Base-by-base conservation (phyloP, 2,113 vertebrate genomes). In the Mugil cephalus region DNA sequence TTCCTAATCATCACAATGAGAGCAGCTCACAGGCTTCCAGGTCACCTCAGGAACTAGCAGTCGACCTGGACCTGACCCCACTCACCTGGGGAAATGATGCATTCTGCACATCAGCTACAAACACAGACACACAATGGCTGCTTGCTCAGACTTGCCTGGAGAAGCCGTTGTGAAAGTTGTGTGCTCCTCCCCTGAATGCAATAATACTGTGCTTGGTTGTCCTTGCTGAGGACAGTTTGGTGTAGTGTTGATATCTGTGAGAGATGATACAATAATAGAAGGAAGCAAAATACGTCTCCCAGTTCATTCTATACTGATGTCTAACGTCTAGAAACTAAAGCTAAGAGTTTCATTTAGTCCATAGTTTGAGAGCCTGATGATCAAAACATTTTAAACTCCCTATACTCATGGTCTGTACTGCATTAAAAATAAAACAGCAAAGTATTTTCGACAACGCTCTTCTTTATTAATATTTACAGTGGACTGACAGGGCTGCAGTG, bases 391-490 rank as follows among this genome's bases (percentile, higher is more conserved):
- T n/a, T n/a, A n/a, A n/a, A n/a, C n/a, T n/a, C n/a, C n/a, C n/a
- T n/a, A 67, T 4, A 8, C 21, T 14, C 43, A 40, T 8, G 10
- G 54, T 14, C 56, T 43, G 7, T 7, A 38, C 14, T 39, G 21
- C 21, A 52, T 11, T 14, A 14, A 15, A 18, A 50, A 21, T 35
- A 73, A 53, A 65, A 21, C 18, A 40, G 43, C 6, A 59, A 48
- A 70, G 17, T 15, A 14, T 48, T 51, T n/a, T 15, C 1, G 14
- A 68, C 15, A 66, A 54, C 63, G 34, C 13, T 6, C 47, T 45
- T 42, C 36, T 88, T 86, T 87, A 91, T 86, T 90, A 11, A 63
- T 62, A 56, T 59, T 4, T 74, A 75, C 68, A 88, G 52, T 68
- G 40, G 9, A 69, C 14, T 21, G 50, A 75, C 36, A 77, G 46